Conservation (phyloP, 2,888 invertebrate species). For the Tetranychus truncatus region DNA sequence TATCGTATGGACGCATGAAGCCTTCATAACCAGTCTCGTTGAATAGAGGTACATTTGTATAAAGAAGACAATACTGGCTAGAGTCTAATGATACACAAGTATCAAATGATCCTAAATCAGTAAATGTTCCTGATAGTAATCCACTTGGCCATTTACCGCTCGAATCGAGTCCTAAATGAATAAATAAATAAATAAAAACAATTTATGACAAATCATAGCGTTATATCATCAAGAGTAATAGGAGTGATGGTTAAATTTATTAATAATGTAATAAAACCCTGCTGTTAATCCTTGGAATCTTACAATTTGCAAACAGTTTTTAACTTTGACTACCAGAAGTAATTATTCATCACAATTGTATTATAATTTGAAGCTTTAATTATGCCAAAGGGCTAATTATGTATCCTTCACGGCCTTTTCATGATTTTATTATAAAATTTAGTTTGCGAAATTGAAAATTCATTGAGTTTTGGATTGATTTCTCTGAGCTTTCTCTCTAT, state of each 20-base stretch:
- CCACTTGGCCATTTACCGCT: background rate
- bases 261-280: too few relatives aligned
- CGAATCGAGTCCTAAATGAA: background rate
- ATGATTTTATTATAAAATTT: too few relatives aligned
- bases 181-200: background rate
- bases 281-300: too few relatives aligned
- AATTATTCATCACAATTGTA: background rate
- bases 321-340: background rate
- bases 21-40: background rate
- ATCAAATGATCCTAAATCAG: conserved; percentile 1
- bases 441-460: too few relatives aligned
- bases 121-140: background rate
- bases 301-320: too few relatives aligned
- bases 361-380: too few relatives aligned
- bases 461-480: too few relatives aligned
- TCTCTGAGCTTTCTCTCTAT: too few relatives aligned
- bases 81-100: background rate
- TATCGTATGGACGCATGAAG: background rate
- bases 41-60: background rate
- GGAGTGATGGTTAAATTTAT: too few relatives aligned
- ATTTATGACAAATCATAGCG: background rate
- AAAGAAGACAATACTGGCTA: conserved; percentile 2
- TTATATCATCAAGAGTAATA: too few relatives aligned
- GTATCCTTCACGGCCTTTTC: too few relatives aligned
- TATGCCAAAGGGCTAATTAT: too few relatives aligned